These are phyloP conservation scores for Hylyphantes graminicola DNA, from an alignment of 1,140 invertebrate genomes.

Conservation along the genomic window DNA sequence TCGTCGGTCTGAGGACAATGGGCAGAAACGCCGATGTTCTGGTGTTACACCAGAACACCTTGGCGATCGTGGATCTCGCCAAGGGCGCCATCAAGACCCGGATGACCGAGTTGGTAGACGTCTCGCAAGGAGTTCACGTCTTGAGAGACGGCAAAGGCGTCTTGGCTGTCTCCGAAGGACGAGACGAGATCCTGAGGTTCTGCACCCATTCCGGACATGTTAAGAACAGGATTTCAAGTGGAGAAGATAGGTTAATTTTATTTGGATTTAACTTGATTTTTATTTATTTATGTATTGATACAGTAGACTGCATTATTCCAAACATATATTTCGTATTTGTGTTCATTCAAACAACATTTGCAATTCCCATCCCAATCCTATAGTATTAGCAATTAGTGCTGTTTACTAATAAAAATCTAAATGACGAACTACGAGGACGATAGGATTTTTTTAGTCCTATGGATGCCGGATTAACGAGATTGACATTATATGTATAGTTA, in stretches of 20 bases:
- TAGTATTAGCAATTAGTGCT: too few relatives aligned
- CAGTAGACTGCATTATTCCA: too few relatives aligned
- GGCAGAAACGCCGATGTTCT: conserved; percentile 24
- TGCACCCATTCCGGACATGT: conserved; percentile 35
- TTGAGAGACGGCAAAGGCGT: conserved; percentile 17
- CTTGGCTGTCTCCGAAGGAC: conserved; percentile 23
- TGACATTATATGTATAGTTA: too few relatives aligned
- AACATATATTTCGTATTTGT: not conserved
- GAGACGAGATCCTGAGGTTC: conserved; percentile 34
- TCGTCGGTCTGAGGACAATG: conserved; percentile 5
- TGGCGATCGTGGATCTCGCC: conserved; percentile 18
- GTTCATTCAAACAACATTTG: too few relatives aligned
- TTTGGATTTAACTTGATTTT: not conserved
- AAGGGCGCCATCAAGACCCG: conserved; percentile 1
- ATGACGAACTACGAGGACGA: too few relatives aligned
- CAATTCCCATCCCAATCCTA: too few relatives aligned
- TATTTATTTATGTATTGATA: not conserved
- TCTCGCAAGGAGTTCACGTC: conserved; percentile 22
- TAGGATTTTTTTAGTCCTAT: too few relatives aligned
- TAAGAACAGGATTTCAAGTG: conserved; percentile 12
- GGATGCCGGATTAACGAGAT: too few relatives aligned
- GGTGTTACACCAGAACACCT: conserved; percentile 19
- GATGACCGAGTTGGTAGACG: conserved; percentile 39
- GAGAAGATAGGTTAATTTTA: conserved; percentile 28
- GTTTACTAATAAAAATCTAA: too few relatives aligned